These are phyloP conservation scores for Syngnathus floridae DNA, from an alignment of 2,113 vertebrate species.

Conservation along the genomic window DNA sequence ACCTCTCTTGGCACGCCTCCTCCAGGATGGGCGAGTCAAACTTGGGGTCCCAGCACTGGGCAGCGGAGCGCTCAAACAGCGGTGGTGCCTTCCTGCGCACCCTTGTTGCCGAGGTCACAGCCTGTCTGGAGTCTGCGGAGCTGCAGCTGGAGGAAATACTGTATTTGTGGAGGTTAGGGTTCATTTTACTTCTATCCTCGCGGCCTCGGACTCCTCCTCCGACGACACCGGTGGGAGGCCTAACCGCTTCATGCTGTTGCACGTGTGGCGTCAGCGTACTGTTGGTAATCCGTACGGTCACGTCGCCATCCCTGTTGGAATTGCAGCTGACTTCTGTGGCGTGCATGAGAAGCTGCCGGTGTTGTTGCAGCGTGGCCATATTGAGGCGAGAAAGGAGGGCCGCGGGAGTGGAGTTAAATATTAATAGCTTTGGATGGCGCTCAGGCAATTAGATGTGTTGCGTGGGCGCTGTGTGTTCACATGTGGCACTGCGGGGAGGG, in stretches of 20 bases:
- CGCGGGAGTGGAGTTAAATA: slow-evolving; percentile 22
- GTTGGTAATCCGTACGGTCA: slow-evolving; percentile 80
- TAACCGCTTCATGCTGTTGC: slow-evolving; percentile 49
- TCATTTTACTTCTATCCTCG: slow-evolving; percentile 58
- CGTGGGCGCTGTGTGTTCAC: slow-evolving; percentile 42
- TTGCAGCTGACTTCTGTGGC: slow-evolving; percentile 90
- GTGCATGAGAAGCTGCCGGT: slow-evolving; percentile 81
- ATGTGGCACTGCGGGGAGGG: slow-evolving; percentile 30
- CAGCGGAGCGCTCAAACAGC: slow-evolving; percentile 90
- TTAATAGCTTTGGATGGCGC: slow-evolving; percentile 30
- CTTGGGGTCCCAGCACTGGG: slow-evolving; percentile 94
- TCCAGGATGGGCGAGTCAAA: slow-evolving; percentile 94
- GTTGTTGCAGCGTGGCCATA: slow-evolving; percentile 85
- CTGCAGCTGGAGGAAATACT: slow-evolving; percentile 95
- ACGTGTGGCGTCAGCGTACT: slow-evolving; percentile 36
- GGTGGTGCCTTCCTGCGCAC: slow-evolving; percentile 76
- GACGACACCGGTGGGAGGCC: slow-evolving; percentile 26
- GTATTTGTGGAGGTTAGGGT: slow-evolving; percentile 85
- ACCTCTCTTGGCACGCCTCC: slow-evolving; percentile 90
- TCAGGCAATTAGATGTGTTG: slow-evolving; percentile 41
- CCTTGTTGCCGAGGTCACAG: slow-evolving; percentile 58
- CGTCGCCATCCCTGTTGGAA: slow-evolving; percentile 78
- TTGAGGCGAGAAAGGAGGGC: slow-evolving; percentile 39
- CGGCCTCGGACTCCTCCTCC: slow-evolving; percentile 12
- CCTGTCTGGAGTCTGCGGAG: slow-evolving; percentile 82